These are phyloP conservation scores for Anastatus disparis DNA, from an alignment of 1,140 invertebrate genomes.

Conservation along the genomic window DNA sequence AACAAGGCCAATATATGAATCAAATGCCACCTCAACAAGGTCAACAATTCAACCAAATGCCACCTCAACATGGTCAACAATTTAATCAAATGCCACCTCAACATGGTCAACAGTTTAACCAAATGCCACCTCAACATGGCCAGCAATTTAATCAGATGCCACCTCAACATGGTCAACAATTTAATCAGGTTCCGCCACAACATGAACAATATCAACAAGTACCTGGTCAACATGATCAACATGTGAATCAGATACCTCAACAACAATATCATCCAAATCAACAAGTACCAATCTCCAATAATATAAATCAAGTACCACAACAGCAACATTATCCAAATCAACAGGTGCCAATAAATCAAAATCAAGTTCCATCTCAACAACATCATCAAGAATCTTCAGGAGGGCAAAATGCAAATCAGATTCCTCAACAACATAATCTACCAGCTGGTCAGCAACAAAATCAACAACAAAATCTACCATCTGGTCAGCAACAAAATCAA, in stretches of 20 bases:
- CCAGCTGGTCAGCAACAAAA: conserved; percentile 46
- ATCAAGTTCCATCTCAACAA: conserved; percentile 56
- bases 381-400: conserved; percentile 43
- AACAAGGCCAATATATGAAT: conserved; percentile 36
- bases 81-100: conserved; percentile 54
- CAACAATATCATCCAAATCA: conserved; percentile 42
- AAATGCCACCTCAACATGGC: conserved; percentile 56
- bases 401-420: conserved; percentile 33
- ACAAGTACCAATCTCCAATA: neutral
- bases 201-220: conserved; percentile 48
- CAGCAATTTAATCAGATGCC: conserved; percentile 43
- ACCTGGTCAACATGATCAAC: conserved; percentile 45
- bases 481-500: conserved; percentile 35
- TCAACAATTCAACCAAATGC: conserved; percentile 42
- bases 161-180: conserved; percentile 43
- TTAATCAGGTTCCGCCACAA: conserved; percentile 42
- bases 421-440: conserved; percentile 57
- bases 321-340: conserved; percentile 39
- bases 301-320: conserved; percentile 37
- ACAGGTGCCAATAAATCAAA: conserved; percentile 39
- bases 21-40: conserved; percentile 38
- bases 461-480: conserved; percentile 32
- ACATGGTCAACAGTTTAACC: conserved; percentile 56
- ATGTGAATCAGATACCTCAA: conserved; percentile 19
- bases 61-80: conserved; percentile 30